Conservation (phyloP, 2,888 invertebrate genomes). For the Sphaeridia pumilis region DNA sequence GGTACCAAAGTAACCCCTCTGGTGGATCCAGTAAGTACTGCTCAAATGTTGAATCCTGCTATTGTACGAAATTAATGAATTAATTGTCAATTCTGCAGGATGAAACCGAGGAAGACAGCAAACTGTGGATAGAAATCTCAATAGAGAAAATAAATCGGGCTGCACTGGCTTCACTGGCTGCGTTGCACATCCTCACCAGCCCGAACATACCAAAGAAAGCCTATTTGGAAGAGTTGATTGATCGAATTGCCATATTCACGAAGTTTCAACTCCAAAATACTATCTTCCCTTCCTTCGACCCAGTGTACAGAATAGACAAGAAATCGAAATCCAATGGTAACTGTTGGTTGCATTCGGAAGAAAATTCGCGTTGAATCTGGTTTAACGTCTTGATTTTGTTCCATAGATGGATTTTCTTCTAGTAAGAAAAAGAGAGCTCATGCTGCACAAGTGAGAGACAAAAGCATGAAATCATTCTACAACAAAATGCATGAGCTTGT, state of each 20-base stretch:
- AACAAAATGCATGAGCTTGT: conserved; percentile 80
- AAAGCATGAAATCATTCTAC: conserved; percentile 64
- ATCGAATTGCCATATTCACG: conserved; percentile 83
- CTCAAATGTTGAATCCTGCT: background rate
- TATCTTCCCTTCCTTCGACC: conserved; percentile 93
- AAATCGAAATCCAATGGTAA: conserved; percentile 41
- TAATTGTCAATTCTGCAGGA: conserved; percentile 46
- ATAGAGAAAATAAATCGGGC: conserved; percentile 90
- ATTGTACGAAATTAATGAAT: conserved; percentile 3
- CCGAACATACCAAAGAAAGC: conserved; percentile 93
- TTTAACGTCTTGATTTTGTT: background rate
- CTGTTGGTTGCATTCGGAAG: background rate
- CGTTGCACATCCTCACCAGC: conserved; percentile 91
- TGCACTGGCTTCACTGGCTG: conserved; percentile 82
- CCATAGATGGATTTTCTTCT: conserved; percentile 24
- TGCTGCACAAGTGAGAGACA: conserved; percentile 54
- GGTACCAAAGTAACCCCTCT: conserved; percentile 78
- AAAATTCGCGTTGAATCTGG: background rate
- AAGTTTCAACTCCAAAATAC: conserved; percentile 94
- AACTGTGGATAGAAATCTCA: conserved; percentile 73
- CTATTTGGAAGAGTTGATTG: conserved; percentile 95
- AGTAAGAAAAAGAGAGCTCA: conserved; percentile 46
- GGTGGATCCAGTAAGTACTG: conserved; percentile 59
- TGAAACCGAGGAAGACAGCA: conserved; percentile 75
- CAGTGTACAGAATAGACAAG: conserved; percentile 69